Conservation (phyloP, 30 jellyfish, hydroid and myxozoan species). For the Cassiopea xamachana region DNA sequence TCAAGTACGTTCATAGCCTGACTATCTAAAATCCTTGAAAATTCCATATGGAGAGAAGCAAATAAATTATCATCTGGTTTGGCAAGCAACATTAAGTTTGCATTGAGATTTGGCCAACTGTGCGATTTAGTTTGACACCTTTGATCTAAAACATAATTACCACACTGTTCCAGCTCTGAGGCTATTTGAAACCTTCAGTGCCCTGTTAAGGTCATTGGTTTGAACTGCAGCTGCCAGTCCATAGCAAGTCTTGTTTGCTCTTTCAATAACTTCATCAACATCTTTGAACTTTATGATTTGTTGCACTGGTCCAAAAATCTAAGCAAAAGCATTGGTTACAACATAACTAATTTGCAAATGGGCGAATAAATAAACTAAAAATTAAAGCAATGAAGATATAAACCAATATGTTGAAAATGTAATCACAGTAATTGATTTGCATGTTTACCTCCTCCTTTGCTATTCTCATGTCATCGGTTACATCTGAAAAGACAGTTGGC, state of each 20-base stretch:
- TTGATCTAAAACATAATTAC: conserved; percentile 31
- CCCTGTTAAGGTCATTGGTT: conserved; percentile 77
- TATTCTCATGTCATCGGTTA: conserved; percentile 82
- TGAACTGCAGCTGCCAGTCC: conserved; percentile 97
- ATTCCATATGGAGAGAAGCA: too few species aligned
- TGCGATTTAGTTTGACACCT: too few species aligned
- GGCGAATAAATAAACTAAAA: neutral
- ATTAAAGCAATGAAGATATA: neutral
- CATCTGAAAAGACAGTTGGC: conserved; percentile 94
- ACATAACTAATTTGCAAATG: too few species aligned
- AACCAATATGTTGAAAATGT: neutral
- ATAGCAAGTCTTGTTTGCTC: conserved; percentile 87
- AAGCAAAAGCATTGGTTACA: neutral
- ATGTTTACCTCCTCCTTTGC: conserved; percentile 93
- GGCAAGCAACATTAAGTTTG: too few species aligned
- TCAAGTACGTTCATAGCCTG: too few species aligned
- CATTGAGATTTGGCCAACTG: too few species aligned
- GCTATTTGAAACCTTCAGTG: conserved; percentile 86
- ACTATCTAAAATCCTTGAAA: too few species aligned
- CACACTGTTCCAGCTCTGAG: conserved; percentile 98
- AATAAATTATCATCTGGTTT: too few species aligned
- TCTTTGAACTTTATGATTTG: conserved; percentile 92
- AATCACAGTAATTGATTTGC: too few species aligned
- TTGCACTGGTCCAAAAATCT: conserved; percentile 99
- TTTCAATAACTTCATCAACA: conserved; percentile 83